Conservation (phyloP, 1,140 invertebrate genomes). For the Lepidurus couesii region DNA sequence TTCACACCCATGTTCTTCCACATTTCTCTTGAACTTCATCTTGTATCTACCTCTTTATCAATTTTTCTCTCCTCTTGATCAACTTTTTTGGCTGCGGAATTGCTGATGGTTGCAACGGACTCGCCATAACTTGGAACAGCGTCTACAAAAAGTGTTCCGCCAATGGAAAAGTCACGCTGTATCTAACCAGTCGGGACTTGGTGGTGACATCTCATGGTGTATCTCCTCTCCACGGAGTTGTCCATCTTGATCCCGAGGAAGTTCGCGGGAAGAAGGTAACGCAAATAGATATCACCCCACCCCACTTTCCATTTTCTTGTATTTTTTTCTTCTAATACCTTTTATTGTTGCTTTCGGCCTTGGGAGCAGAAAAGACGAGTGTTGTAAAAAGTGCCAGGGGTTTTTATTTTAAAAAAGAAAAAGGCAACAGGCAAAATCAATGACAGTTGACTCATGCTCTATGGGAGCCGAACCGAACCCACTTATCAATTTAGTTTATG, state of each 20-base stretch:
- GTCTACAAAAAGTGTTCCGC: constrained; percentile 69
- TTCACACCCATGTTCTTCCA: too few relatives aligned
- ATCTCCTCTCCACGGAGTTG: constrained; percentile 69
- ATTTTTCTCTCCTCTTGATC: neutral
- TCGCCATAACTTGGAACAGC: constrained; percentile 41
- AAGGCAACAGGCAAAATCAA: too few relatives aligned
- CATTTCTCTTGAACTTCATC: too few relatives aligned
- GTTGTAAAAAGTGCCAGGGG: too few relatives aligned
- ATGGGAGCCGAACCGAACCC: too few relatives aligned
- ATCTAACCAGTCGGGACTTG: constrained; percentile 69
- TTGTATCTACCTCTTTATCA: neutral
- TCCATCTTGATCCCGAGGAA: constrained; percentile 69
- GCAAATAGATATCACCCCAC: neutral
- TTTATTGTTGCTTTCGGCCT: too few relatives aligned
- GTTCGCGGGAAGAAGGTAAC: constrained; percentile 62
- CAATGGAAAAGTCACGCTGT: constrained; percentile 74
- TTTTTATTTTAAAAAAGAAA: too few relatives aligned
- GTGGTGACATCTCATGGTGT: constrained; percentile 63
- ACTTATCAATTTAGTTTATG: too few relatives aligned
- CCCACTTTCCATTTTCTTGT: neutral
- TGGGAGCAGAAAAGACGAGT: too few relatives aligned
- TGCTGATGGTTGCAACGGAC: neutral
- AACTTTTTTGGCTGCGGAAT: neutral
- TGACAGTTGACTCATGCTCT: too few relatives aligned
- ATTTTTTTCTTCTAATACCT: too few relatives aligned